Evolutionary conservation across 2,888 invertebrate species (phyloP).

Genomic region (Athrips mouffetella): DNA sequence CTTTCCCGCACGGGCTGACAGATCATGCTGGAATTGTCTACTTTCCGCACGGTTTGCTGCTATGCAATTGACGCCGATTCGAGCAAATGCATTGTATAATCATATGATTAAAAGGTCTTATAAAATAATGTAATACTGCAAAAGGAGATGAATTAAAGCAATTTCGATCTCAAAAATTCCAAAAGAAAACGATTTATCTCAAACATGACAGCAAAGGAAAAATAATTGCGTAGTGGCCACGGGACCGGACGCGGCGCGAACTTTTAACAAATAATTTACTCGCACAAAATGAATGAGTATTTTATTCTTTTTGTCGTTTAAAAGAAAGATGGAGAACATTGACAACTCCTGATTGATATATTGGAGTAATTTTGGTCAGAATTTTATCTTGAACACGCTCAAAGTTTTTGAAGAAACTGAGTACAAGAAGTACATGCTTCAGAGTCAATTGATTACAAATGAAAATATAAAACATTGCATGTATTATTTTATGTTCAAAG

Average conservation of each 20-base stretch:
- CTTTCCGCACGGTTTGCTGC: too few relatives aligned
- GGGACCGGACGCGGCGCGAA: neutral
- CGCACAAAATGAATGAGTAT: constrained; percentile 18
- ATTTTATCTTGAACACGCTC: constrained; percentile 21
- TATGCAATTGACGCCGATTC: too few relatives aligned
- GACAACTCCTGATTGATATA: constrained; percentile 34
- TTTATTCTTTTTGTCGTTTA: constrained; percentile 22
- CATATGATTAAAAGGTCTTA: too few relatives aligned
- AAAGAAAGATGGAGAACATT: constrained; percentile 27
- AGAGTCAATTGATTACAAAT: too few relatives aligned
- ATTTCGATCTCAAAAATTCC: neutral
- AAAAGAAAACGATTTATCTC: constrained; percentile 4
- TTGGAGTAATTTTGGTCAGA: constrained; percentile 26
- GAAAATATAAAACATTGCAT: too few relatives aligned
- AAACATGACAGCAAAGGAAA: constrained; percentile 1
- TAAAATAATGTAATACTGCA: too few relatives aligned
- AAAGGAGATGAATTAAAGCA: too few relatives aligned
- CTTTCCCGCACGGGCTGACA: too few relatives aligned
- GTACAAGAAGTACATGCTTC: too few relatives aligned
- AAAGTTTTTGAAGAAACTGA: constrained; percentile 14
- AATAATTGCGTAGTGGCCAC: neutral
- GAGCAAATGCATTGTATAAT: too few relatives aligned
- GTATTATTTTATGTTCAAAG: too few relatives aligned
- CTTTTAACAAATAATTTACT: neutral
- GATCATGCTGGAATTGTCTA: too few relatives aligned